Conservation (phyloP, 1,140 invertebrate species). For the Stenopsyche tienmushanensis region DNA sequence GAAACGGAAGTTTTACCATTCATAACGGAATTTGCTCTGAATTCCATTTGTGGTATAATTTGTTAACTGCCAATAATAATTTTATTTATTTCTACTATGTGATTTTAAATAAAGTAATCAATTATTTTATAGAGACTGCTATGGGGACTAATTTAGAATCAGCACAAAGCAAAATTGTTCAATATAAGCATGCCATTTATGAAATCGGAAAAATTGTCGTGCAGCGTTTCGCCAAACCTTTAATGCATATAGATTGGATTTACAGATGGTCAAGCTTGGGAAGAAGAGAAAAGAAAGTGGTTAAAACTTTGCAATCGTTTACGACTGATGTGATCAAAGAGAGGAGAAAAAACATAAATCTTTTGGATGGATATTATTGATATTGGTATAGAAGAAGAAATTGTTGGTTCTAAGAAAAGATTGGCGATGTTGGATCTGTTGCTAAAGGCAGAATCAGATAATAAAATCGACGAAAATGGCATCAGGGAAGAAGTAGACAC, state of each 20-base stretch:
- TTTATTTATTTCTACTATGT: not conserved
- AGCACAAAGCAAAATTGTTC: conserved; percentile 35
- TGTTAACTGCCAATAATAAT: not conserved
- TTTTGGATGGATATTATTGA: not conserved
- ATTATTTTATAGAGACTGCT: conserved; percentile 36
- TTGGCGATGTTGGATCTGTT: conserved; percentile 53
- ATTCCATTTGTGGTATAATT: conserved; percentile 46
- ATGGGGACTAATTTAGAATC: conserved; percentile 49
- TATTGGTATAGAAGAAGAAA: conserved; percentile 35
- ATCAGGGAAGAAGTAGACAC: conserved; percentile 83
- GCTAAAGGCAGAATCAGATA: conserved; percentile 59
- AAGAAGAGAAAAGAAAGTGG: conserved; percentile 41
- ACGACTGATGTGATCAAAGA: conserved; percentile 46
- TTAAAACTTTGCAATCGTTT: conserved; percentile 44
- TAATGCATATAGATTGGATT: conserved; percentile 44
- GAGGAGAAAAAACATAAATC: conserved; percentile 35
- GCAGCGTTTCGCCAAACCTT: conserved; percentile 46
- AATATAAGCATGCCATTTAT: conserved; percentile 49
- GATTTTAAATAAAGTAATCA: no score
- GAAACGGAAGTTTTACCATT: conserved; percentile 42
- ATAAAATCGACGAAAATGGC: conserved; percentile 61
- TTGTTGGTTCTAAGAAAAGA: conserved; percentile 41
- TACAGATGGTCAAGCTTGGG: conserved; percentile 40
- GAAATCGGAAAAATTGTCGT: conserved; percentile 46
- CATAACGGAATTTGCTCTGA: conserved; percentile 44